These are phyloP conservation scores for Platyrinchus mystaceus DNA, from an alignment of 2,797 vertebrate species.

Conservation along the genomic window DNA sequence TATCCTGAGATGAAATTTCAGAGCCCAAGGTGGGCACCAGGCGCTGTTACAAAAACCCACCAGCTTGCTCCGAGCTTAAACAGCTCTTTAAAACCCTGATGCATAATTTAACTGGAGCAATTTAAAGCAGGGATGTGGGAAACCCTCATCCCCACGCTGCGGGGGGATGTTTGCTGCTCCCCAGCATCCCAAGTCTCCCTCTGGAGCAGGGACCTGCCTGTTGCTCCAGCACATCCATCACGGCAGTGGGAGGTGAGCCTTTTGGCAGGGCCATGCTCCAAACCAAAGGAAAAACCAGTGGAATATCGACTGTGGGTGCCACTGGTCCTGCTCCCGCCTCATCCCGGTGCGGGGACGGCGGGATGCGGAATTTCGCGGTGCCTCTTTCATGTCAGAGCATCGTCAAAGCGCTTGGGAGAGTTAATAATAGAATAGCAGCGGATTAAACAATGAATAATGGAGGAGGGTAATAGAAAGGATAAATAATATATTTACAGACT, in stretches of 20 bases:
- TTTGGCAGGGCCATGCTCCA: background rate
- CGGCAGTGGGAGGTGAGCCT: background rate
- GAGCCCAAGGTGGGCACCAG: constrained; percentile 32
- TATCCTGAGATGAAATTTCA: background rate
- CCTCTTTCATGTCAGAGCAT: constrained; percentile 64
- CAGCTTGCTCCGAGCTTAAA: constrained; percentile 44
- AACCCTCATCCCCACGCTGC: rapidly evolving
- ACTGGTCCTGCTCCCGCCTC: rapidly evolving
- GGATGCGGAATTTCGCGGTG: background rate
- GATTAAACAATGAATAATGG: constrained; percentile 66
- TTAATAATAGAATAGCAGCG: constrained; percentile 70
- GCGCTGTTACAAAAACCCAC: background rate
- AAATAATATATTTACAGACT: constrained; percentile 70
- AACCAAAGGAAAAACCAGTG: background rate
- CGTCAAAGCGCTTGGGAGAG: constrained; percentile 53
- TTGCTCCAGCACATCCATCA: background rate
- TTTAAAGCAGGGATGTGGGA: background rate
- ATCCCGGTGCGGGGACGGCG: rapidly evolving
- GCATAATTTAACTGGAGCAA: constrained; percentile 52
- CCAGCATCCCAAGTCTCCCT: background rate
- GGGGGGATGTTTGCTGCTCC: rapidly evolving
- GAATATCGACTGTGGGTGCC: background rate
- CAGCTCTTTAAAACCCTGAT: constrained; percentile 40
- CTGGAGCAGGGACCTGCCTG: background rate
- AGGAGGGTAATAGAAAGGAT: constrained; percentile 67